Evolutionary conservation across 2,797 vertebrate species (phyloP), one percentile per base, ranked within the genome.

Genomic region (Acropternis orthonyx): DNA sequence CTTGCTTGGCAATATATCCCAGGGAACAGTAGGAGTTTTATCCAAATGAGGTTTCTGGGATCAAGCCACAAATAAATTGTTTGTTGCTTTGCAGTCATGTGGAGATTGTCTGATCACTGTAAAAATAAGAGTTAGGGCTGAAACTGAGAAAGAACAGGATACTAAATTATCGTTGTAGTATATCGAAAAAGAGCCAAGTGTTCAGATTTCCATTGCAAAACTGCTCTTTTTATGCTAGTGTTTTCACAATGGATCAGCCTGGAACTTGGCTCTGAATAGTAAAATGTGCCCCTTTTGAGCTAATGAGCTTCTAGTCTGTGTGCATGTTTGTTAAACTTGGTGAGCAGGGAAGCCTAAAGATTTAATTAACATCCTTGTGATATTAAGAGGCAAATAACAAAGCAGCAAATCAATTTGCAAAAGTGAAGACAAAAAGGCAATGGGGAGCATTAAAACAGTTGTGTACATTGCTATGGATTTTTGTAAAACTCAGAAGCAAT

Each of bases 381-480:
- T 90, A 93, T 71, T 92, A 69, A 88, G 59, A 90, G 69, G 39
- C 30, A 93, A 95, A 90, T 84, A 94, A 92, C 56, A 91, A 85
- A 92, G 22, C 41, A 90, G 41, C 44, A 88, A 92, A 73, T 86
- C 69, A 91, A 24, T 71, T 78, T 79, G 59, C 22, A 55, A 32
- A 76, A 82, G 59, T 24, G 67, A 92, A 92, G 67, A 86, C 69
- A 93, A 82, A 91, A 79, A 90, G 23, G 52, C 44, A 2, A 41
- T 7, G 49, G 80, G 74, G 63, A 90, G 43, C 44, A 65, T 61
- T 90, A 52, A 54, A 91, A 67, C 17, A 51, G 28, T 88, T 84
- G 34, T 84, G 34, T 72, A 34, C 3, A 71, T 93, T 90, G 71
- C 83, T 92, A 85, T 59, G 86, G 88, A 79, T 73, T 85, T 94